Evolutionary conservation across 2,888 invertebrate genomes (phyloP), one percentile per base, ranked within the genome.

Genomic region (Hirtodrosophila histrioides): DNA sequence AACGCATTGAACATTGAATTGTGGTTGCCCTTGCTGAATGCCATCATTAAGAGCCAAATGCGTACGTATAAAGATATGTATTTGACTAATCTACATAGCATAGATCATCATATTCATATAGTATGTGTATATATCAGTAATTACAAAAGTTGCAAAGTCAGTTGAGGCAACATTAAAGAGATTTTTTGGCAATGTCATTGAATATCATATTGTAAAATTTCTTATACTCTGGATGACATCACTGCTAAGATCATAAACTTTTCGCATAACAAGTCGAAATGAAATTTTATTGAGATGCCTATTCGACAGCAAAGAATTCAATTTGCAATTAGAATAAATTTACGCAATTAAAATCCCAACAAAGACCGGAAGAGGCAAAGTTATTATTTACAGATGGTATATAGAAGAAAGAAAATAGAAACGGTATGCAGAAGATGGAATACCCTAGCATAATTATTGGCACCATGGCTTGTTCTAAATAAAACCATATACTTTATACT

Each of bases 381-480:
- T 60, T 69, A 69, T 72, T 75, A 60, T 75, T 69, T 63, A 53
- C 75, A 72, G 58, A 75, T 72, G 72, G 44, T 56, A 31, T 27
- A 35, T 9, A 45, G 40, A 27, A 39, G 24, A 10, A 27, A 31
- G 9, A 41, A 8, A 17, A 9, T n/a, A 41, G 29, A 35, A 29
- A 46, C 11, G n/a, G 5, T 51, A 17, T 11, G n/a, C 9, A 8
- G 10, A 31, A 35, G 9, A 5, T 9, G 5, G 37, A 53, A 44
- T 44, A 37, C 56, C 12, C 46, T 35, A 39, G 10, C 4, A 44
- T 6, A 23, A 12, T 40, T 61, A 27, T 27, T 27, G 17, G 2
- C 17, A 17, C 17, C 17, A 17, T 17, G 17, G 17, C 17, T 17
- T 17, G 17, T 17, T 17, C 17, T 27, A 27, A 27, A 27, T 27